Conservation (phyloP, 2,888 invertebrate genomes). For the Spatulosminthurus flaviceps region DNA sequence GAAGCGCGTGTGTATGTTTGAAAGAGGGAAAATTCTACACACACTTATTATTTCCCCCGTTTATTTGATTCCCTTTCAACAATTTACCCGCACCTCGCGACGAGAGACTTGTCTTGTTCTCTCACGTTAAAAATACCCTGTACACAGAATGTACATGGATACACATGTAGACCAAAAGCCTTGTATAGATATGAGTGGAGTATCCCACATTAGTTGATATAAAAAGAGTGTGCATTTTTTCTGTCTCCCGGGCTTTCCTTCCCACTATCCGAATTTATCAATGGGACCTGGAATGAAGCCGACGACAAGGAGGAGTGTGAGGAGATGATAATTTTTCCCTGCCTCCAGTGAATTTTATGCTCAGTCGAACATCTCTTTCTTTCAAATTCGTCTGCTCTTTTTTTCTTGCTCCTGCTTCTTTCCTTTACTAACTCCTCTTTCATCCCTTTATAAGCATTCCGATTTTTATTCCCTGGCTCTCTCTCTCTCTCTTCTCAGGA, state of each 20-base stretch:
- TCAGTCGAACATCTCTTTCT: conserved; percentile 40
- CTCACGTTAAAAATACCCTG: not conserved
- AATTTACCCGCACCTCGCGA: conserved; percentile 22
- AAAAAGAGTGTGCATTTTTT: not conserved
- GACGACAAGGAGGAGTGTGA: conserved; percentile 33
- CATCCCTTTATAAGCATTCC: conserved; percentile 25
- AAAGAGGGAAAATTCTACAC: not conserved
- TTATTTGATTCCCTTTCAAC: conserved; percentile 40
- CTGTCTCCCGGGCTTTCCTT: conserved; percentile 40
- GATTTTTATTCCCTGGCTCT: conserved; percentile 21
- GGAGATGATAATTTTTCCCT: conserved; percentile 47
- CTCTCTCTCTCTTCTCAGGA: not conserved
- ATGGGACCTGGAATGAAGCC: conserved; percentile 27
- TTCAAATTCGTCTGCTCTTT: conserved; percentile 8
- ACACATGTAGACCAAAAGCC: too few relatives aligned
- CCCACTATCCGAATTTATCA: conserved; percentile 38
- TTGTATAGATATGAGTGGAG: too few relatives aligned
- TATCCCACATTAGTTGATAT: not conserved
- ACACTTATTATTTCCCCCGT: conserved; percentile 33
- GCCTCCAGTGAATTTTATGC: conserved; percentile 48
- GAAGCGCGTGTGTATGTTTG: not conserved
- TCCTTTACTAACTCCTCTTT: conserved; percentile 24
- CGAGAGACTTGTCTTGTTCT: not conserved
- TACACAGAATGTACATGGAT: not conserved
- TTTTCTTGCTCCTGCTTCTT: conserved; percentile 8